Conservation (phyloP, 2,888 invertebrate genomes). For the Spicauda simplicius region DNA sequence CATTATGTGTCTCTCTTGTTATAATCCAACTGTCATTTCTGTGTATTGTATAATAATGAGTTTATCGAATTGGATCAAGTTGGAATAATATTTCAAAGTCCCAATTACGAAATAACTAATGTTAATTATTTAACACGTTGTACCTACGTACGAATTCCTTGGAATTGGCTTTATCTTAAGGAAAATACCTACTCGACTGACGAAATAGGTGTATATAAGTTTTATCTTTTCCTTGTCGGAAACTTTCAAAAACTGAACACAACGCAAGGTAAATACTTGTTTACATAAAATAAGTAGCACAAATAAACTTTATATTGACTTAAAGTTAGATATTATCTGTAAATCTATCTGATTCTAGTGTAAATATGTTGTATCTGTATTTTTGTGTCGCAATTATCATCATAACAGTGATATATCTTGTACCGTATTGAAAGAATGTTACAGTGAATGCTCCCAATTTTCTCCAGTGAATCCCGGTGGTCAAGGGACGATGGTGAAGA, state of each 20-base stretch:
- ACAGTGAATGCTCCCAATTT: no score
- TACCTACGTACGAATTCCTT: neutral
- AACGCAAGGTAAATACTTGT: neutral
- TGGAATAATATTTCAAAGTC: slow-evolving; percentile 20
- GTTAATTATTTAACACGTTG: slow-evolving; percentile 11
- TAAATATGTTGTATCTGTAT: no score
- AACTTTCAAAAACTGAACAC: neutral
- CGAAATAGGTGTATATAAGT: neutral
- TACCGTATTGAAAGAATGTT: no score
- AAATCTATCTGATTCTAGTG: neutral
- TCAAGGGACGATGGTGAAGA: no score
- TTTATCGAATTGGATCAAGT: slow-evolving; percentile 17
- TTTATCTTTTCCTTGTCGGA: slow-evolving; percentile 1
- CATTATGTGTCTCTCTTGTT: slow-evolving; percentile 34
- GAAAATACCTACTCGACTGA: slow-evolving; percentile 3
- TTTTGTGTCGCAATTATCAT: no score
- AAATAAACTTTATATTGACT: neutral
- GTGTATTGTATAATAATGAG: slow-evolving; percentile 24
- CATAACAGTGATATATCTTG: no score
- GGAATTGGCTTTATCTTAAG: slow-evolving; percentile 15
- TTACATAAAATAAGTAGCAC: neutral
- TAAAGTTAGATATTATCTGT: neutral
- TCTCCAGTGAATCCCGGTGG: no score
- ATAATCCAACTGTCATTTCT: slow-evolving; percentile 33
- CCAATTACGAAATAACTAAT: slow-evolving; percentile 10